Evolutionary conservation across 2,113 vertebrate species (phyloP).

Genomic region (Phrynosoma blainvillii): DNA sequence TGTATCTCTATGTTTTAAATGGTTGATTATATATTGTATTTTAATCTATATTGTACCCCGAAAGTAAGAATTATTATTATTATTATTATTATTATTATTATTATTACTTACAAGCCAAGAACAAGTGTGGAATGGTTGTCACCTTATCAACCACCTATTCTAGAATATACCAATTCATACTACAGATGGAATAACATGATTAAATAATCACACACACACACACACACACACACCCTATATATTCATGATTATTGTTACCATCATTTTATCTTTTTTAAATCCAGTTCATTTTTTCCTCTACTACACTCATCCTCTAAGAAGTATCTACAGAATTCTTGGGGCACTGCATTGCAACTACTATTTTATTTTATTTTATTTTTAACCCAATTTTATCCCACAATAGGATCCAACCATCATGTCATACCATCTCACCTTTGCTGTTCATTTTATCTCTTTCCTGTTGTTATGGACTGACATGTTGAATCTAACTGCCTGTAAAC

Average conservation of each 20-base stretch:
- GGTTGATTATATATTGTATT: no score
- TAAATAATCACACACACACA: not conserved
- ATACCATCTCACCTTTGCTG: constrained; percentile 7
- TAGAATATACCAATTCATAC: not conserved
- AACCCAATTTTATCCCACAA: not conserved
- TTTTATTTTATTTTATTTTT: not conserved
- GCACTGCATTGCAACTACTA: not conserved
- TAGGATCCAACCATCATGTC: not conserved
- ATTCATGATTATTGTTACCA: not conserved
- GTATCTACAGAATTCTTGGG: not conserved
- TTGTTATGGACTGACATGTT: constrained; percentile 24
- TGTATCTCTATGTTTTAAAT: no score
- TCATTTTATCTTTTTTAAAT: not conserved
- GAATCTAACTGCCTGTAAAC: constrained; percentile 7
- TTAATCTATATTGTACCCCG: no score
- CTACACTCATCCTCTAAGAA: not conserved
- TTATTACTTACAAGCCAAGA: not conserved
- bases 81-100: no score
- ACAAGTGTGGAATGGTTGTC: not conserved
- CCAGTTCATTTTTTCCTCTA: not conserved
- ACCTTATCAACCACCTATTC: not conserved
- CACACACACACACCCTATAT: no score
- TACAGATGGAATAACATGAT: not conserved
- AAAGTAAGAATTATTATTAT: no score
- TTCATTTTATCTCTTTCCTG: constrained; percentile 34